phyloP scores from a whole-genome alignment of 2,888 invertebrate genomes.

The Nasonia oneida region DNA sequence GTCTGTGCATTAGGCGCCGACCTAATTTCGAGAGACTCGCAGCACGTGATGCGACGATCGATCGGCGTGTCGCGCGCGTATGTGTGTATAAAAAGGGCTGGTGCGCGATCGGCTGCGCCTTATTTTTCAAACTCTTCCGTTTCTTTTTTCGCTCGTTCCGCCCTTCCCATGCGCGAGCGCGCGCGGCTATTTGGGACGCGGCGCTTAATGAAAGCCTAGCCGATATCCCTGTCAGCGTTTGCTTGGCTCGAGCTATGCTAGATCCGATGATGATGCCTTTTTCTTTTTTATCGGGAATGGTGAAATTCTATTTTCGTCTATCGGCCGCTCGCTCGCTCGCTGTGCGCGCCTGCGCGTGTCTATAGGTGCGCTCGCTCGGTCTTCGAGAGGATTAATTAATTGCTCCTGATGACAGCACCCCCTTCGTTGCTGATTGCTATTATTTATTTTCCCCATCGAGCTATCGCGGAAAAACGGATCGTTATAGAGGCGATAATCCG shows the following conservation, averaged over 20 bases:
- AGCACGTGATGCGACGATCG: neutral
- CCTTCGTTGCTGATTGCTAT: neutral
- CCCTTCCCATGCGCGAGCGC: conserved; percentile 10
- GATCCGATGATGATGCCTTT: neutral
- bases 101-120: conserved; percentile 16
- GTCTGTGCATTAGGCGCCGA: neutral
- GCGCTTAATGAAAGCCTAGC: conserved; percentile 15
- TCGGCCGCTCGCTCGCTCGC: neutral
- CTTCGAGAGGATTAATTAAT: neutral
- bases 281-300: neutral
- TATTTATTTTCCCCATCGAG: neutral
- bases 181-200: conserved; percentile 20
- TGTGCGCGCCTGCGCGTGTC: neutral
- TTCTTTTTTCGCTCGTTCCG: conserved; percentile 12
- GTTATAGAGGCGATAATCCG: neutral
- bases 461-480: no score
- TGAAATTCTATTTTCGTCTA: conserved; percentile 17
- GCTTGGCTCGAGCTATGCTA: neutral
- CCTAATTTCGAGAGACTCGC: conserved; percentile 1
- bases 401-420: neutral
- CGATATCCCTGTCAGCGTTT: conserved; percentile 10
- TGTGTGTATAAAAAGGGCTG: conserved; percentile 8
- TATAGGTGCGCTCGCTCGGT: neutral
- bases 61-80: neutral
- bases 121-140: neutral